These are phyloP conservation scores for Hassar affinis DNA, from an alignment of 2,113 vertebrate genomes.

Conservation along the genomic window DNA sequence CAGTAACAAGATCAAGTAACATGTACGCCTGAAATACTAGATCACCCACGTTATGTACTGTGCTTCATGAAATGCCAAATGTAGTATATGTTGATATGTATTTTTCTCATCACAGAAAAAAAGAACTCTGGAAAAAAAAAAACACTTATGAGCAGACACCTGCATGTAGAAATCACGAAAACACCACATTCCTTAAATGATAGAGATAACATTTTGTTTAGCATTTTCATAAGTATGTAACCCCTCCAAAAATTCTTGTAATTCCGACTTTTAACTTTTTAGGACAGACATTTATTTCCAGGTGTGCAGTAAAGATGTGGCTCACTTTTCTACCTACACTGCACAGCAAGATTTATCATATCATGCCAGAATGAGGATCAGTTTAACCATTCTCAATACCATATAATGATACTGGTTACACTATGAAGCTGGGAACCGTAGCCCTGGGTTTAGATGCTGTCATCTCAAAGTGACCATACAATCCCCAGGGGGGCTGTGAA, in stretches of 20 bases:
- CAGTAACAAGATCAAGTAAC: slow-evolving; percentile 19
- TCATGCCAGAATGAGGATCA: background rate
- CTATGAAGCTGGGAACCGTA: background rate
- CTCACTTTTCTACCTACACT: background rate
- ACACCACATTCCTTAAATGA: slow-evolving; percentile 13
- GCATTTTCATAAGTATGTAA: background rate
- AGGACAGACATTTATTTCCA: background rate
- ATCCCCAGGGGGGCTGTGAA: slow-evolving; percentile 26
- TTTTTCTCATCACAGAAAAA: slow-evolving; percentile 10
- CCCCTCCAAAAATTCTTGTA: background rate
- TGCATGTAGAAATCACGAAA: background rate
- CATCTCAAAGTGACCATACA: slow-evolving; percentile 17
- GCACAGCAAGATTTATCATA: background rate
- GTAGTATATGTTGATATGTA: background rate
- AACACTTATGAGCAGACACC: background rate
- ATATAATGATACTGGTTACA: slow-evolving; percentile 4
- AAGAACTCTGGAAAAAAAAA: slow-evolving; percentile 26
- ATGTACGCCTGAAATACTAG: slow-evolving; percentile 24
- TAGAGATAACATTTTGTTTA: background rate
- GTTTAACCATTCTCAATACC: background rate
- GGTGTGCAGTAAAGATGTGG: background rate
- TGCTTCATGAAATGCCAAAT: background rate
- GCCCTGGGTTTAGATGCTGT: slow-evolving; percentile 16
- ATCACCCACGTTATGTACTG: background rate
- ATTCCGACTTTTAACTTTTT: background rate